phyloP scores from a whole-genome alignment of 1,140 invertebrate genomes.

The Hylyphantes graminicola region DNA sequence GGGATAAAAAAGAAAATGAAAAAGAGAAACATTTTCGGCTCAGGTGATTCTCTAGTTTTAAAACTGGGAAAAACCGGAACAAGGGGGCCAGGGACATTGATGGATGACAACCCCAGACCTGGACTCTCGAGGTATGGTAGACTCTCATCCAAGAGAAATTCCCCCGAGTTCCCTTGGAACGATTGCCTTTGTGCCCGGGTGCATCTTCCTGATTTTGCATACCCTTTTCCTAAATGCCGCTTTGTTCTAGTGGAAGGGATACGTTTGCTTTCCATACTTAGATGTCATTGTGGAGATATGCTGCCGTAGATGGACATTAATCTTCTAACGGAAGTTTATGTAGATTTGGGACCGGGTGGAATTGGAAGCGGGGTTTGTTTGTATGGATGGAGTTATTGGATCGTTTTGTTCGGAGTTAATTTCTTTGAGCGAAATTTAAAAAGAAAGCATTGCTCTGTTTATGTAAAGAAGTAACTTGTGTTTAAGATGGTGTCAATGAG shows the following conservation, averaged over 20 bases:
- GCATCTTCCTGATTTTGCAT: slow-evolving; percentile 42
- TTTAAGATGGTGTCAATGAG: too few species aligned
- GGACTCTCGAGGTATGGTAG: slow-evolving; percentile 51
- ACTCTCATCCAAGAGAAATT: slow-evolving; percentile 43
- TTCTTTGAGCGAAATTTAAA: too few species aligned
- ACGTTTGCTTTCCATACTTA: background rate
- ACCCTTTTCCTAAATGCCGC: slow-evolving; percentile 25
- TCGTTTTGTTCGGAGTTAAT: too few species aligned
- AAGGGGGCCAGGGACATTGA: slow-evolving; percentile 33
- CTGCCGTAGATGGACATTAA: too few species aligned
- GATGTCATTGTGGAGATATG: too few species aligned
- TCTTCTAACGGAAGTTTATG: too few species aligned
- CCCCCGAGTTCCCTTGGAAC: slow-evolving; percentile 38
- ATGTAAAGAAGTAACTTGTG: too few species aligned
- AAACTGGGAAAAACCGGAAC: slow-evolving; percentile 25
- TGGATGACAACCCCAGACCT: slow-evolving; percentile 28
- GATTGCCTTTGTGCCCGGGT: slow-evolving; percentile 13
- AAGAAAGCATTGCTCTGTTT: too few species aligned
- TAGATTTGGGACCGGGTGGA: too few species aligned
- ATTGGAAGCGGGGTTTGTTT: too few species aligned
- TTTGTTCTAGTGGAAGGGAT: background rate
- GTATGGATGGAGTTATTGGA: too few species aligned
- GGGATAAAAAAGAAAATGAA: slow-evolving; percentile 11
- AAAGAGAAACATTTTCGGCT: slow-evolving; percentile 38
- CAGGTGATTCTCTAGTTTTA: slow-evolving; percentile 47